These are phyloP conservation scores for Oncopeltus fasciatus DNA, from an alignment of 1,140 invertebrate genomes.

Conservation along the genomic window DNA sequence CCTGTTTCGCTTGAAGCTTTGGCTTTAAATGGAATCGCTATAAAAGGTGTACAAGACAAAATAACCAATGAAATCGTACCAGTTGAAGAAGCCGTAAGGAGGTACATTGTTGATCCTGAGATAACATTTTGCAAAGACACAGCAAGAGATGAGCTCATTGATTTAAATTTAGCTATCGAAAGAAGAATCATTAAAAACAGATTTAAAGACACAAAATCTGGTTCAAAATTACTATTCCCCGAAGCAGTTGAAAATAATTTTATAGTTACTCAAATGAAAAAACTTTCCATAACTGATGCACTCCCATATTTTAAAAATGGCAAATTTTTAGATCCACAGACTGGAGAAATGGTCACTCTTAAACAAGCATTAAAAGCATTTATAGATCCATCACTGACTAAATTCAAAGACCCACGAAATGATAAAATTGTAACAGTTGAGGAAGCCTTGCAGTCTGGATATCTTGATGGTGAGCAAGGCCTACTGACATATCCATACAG, in stretches of 20 bases:
- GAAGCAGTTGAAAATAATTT: slow-evolving; percentile 50
- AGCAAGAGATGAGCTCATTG: slow-evolving; percentile 46
- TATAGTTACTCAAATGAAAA: slow-evolving; percentile 52
- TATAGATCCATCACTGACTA: slow-evolving; percentile 50
- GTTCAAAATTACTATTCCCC: slow-evolving; percentile 48
- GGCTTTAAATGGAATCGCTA: slow-evolving; percentile 46
- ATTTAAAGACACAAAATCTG: slow-evolving; percentile 49
- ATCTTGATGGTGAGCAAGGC: slow-evolving; percentile 56
- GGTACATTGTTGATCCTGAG: slow-evolving; percentile 64
- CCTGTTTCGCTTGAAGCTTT: slow-evolving; percentile 63
- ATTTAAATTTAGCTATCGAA: slow-evolving; percentile 50
- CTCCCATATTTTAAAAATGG: slow-evolving; percentile 56
- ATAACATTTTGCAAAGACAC: slow-evolving; percentile 71
- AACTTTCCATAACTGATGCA: slow-evolving; percentile 54
- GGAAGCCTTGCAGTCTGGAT: slow-evolving; percentile 49
- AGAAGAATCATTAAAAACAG: slow-evolving; percentile 48
- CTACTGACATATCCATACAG: slow-evolving; percentile 47
- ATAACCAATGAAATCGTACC: slow-evolving; percentile 51
- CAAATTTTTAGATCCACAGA: slow-evolving; percentile 65
- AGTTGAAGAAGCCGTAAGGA: slow-evolving; percentile 58
- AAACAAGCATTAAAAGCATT: slow-evolving; percentile 53
- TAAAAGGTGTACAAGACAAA: slow-evolving; percentile 53
- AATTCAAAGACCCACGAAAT: slow-evolving; percentile 57
- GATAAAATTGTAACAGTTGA: slow-evolving; percentile 47
- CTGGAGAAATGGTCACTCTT: slow-evolving; percentile 55